Base-by-base conservation (phyloP, 2,797 vertebrate genomes). In the Microctenopoma lineatum region DNA sequence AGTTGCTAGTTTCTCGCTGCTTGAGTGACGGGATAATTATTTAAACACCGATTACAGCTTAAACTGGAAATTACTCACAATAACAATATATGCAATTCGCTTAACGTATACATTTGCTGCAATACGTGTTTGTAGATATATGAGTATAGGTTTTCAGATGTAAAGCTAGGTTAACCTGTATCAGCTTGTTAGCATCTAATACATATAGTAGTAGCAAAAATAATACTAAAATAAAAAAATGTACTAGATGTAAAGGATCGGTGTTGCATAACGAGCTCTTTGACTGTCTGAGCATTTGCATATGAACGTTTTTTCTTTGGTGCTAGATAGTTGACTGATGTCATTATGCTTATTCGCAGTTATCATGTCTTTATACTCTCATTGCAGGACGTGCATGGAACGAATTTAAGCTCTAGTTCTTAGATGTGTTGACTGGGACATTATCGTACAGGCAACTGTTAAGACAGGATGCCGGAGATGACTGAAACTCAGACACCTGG, bases 391-490 rank as follows among this genome's bases (percentile, higher is more conserved):
- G 42, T 45, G 1, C 60, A 82, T 70, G 55, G 66, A 25, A 68
- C 60, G 71, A 65, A 76, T 82, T 80, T 84, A 38, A 84, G 76
- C 70, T 82, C 84, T 79, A 84, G 61, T 59, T 89, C 74, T 77
- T 91, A 70, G 70, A 85, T 80, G 85, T 84, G 75, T 69, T 88
- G 79, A 79, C 75, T 68, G 84, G 66, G 70, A 60, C 58, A 73
- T 78, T 39, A 75, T 77, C 77, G 77, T 69, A 65, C 79, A 95
- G 95, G 91, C 92, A 90, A 80, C 92, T 92, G 80, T 93, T 89
- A 70, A 59, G 78, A 92, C 93, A 96, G 91, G 89, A 99, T 99
- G 97, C 97, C 97, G 93, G 97, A 99, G 94, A 98, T 99, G 96
- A 98, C 96, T 70, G 96, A 98, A 89, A 96, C 94, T 88, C 95